Base-by-base conservation (phyloP, 2,797 vertebrate species). In the Gallinago stenura region DNA sequence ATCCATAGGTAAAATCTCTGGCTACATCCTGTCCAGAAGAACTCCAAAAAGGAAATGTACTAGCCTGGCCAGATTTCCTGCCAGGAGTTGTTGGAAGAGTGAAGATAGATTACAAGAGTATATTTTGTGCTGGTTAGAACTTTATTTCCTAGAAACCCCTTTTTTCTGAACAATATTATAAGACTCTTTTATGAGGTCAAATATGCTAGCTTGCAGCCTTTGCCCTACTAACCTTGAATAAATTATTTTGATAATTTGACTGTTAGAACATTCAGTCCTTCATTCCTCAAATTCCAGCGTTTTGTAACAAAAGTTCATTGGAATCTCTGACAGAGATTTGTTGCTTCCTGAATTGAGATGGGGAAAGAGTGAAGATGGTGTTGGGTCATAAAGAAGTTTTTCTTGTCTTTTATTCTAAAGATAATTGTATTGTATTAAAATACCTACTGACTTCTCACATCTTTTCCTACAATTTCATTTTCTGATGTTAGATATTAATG, bases 21-120 rank as follows among this genome's bases (percentile, higher is more conserved):
- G 98, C 99, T 96, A 99, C 98, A 88, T 99, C 98, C 94, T 99
- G 99, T 94, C 99, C 99, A 70, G 98, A 97, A 92, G 98, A 99
- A 28, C 98, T 99, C 60, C 97, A 96, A 70, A 98, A 98, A 97
- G 99, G 99, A 72, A 99, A 99, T 21, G 98, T 99, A 64, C 98
- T 99, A 28, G 99, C 99, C 75, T 99, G 99, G 99, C 98, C 99
- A 28, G 99, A 99, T 97, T 99, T 99, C 96, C 98, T 99, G 65
- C 97, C 96, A 4, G 99, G 99, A 26, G 98, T 99, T 80, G 98
- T 99, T 71, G 99, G 99, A 56, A 98, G 98, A 96, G 99, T 99
- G 97, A 99, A 99, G 98, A 98, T 99, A 28, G 98, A 98, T 96
- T 97, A 97, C 78, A 99, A 98, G 93, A 99, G 99, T 97, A 97